These are phyloP conservation scores for Bothrops jararaca DNA, from an alignment of 2,113 vertebrate genomes.

Conservation along the genomic window DNA sequence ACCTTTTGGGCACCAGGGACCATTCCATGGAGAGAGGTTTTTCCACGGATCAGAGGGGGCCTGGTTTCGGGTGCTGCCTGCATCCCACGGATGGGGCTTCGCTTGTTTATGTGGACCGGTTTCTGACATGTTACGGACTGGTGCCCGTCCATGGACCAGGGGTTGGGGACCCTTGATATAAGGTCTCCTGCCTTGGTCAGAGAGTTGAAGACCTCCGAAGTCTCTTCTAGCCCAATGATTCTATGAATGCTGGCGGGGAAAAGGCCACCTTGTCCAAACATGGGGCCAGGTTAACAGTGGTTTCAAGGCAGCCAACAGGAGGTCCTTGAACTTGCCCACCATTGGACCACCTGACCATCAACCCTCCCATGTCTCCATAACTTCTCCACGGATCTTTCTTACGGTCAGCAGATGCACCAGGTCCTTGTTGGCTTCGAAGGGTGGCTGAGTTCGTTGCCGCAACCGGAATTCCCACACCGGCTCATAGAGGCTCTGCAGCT, in stretches of 20 bases:
- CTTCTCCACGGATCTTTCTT: slow-evolving; percentile 11
- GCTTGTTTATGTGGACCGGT: too few species aligned
- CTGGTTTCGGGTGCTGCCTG: too few species aligned
- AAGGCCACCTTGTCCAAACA: background rate
- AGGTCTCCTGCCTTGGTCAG: too few species aligned
- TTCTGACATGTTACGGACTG: too few species aligned
- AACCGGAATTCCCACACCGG: slow-evolving; percentile 81
- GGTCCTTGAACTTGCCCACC: background rate
- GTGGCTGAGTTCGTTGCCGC: slow-evolving; percentile 74
- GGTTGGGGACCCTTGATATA: too few species aligned
- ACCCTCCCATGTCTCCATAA: background rate
- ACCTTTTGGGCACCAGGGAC: too few species aligned
- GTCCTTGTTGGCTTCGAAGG: slow-evolving; percentile 83
- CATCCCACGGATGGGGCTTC: too few species aligned
- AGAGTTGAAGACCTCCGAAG: background rate
- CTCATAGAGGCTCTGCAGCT: slow-evolving; percentile 84
- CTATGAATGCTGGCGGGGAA: background rate
- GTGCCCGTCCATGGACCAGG: too few species aligned
- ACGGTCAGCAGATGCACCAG: slow-evolving; percentile 88
- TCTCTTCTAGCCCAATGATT: background rate
- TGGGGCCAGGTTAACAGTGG: background rate
- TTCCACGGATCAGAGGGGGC: too few species aligned
- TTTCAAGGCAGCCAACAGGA: background rate
- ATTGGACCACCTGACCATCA: background rate
- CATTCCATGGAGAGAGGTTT: too few species aligned